Conservation (phyloP, 1,140 invertebrate genomes). For the Trachymyrmex septentrionalis region DNA sequence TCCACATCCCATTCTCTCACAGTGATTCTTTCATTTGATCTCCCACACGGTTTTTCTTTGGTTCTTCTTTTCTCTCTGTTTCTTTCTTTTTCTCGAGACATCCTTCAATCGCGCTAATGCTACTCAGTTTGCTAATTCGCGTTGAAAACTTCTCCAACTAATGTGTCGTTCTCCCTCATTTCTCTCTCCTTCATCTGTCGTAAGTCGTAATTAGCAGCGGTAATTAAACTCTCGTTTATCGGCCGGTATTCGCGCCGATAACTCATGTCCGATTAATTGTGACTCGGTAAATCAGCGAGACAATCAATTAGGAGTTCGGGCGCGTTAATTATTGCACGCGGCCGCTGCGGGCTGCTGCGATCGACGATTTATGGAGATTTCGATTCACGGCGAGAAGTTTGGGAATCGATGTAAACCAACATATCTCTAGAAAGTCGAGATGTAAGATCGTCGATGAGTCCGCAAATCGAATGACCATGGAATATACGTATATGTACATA, state of each 20-base stretch:
- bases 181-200: slow-evolving; percentile 31
- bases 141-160: slow-evolving; percentile 37
- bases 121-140: slow-evolving; percentile 44
- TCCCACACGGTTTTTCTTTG: slow-evolving; percentile 22
- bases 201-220: slow-evolving; percentile 59
- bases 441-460: slow-evolving; percentile 18
- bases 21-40: slow-evolving; percentile 63
- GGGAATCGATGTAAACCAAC: slow-evolving; percentile 1
- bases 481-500: slow-evolving; percentile 37
- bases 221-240: slow-evolving; percentile 63
- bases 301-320: slow-evolving; percentile 60
- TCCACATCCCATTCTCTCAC: slow-evolving; percentile 42
- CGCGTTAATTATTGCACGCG: slow-evolving; percentile 59
- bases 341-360: not conserved
- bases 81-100: slow-evolving; percentile 20
- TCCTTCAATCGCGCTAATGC: slow-evolving; percentile 35
- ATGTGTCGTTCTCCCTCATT: not conserved
- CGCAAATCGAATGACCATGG: not conserved
- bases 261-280: slow-evolving; percentile 63
- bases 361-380: slow-evolving; percentile 56
- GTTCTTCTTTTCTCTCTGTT: slow-evolving; percentile 13
- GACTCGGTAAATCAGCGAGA: slow-evolving; percentile 63
- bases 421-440: slow-evolving; percentile 27
- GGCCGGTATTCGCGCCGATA: slow-evolving; percentile 16
- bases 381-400: slow-evolving; percentile 28